Percentiles rank a stretch among this genome's conserved stretches.
These are phyloP conservation scores for Trypoxylus dichotomus DNA, from an alignment of 1,140 invertebrate species.

Conservation along the genomic window DNA sequence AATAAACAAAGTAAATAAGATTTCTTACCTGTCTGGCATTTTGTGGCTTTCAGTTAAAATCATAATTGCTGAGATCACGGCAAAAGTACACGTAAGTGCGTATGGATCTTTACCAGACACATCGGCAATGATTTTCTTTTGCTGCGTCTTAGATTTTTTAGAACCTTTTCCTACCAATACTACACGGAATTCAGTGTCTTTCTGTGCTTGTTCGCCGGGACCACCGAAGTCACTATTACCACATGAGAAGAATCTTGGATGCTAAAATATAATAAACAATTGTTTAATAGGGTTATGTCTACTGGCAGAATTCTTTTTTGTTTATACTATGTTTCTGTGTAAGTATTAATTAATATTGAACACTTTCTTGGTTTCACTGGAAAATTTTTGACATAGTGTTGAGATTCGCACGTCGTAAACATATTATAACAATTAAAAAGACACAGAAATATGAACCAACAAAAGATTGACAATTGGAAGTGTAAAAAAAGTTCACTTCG, in stretches of 20 bases:
- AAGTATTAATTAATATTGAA: too few relatives aligned
- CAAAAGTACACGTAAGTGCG: conserved; percentile 71
- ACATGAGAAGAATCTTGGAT: conserved; percentile 70
- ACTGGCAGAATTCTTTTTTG: too few relatives aligned
- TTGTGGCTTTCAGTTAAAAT: conserved; percentile 76
- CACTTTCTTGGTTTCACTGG: too few relatives aligned
- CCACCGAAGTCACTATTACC: conserved; percentile 70
- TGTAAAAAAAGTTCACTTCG: too few relatives aligned
- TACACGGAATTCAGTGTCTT: conserved; percentile 66
- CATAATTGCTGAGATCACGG: conserved; percentile 72
- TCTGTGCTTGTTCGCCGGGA: conserved; percentile 65
- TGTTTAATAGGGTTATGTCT: neutral
- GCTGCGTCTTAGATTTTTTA: conserved; percentile 71
- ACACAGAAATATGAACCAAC: too few relatives aligned
- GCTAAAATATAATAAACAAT: conserved; percentile 27
- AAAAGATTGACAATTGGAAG: too few relatives aligned
- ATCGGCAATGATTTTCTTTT: conserved; percentile 69
- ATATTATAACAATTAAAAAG: too few relatives aligned
- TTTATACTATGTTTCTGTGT: too few relatives aligned
- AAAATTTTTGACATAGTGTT: too few relatives aligned
- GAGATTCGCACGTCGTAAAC: too few relatives aligned
- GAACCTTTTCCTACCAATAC: conserved; percentile 76
- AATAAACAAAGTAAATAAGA: conserved; percentile 45
- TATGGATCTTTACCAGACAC: conserved; percentile 74
- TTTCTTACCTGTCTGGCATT: conserved; percentile 69